Conservation (phyloP, 2,113 vertebrate species). For the Mellivora capensis region DNA sequence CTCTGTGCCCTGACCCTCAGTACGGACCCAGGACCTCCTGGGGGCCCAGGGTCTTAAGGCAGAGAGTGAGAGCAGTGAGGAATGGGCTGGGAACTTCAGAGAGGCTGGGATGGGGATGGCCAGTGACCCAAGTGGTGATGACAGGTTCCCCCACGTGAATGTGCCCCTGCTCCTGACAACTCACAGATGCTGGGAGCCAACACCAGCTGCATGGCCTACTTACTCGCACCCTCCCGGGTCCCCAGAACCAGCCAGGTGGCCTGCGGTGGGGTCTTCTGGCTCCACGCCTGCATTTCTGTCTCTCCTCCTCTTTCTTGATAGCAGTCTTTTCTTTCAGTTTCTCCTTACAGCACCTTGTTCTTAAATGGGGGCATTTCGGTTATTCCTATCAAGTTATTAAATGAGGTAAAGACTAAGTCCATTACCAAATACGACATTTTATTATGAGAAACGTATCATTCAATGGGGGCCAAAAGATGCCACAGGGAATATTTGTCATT, state of each 20-base stretch:
- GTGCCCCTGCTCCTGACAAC: too few relatives aligned
- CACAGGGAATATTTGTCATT: not conserved
- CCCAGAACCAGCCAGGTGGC: not conserved
- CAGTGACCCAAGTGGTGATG: too few relatives aligned
- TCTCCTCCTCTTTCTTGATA: not conserved
- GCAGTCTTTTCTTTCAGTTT: not conserved
- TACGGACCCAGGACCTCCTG: not conserved
- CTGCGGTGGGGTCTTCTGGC: not conserved
- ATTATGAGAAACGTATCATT: not conserved
- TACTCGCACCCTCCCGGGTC: rapidly evolving
- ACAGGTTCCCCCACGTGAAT: too few relatives aligned
- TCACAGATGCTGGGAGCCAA: not conserved
- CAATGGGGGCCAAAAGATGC: not conserved
- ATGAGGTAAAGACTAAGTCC: not conserved
- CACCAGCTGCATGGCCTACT: not conserved
- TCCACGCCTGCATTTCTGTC: not conserved
- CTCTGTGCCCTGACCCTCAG: not conserved
- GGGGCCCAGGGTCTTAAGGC: not conserved
- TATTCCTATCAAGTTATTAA: not conserved
- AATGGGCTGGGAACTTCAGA: not conserved
- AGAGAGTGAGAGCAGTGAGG: not conserved
- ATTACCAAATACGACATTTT: not conserved
- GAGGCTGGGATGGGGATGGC: not conserved
- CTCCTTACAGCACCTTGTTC: not conserved
- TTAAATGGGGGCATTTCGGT: not conserved